These are phyloP conservation scores for Norana najaformis DNA, from an alignment of 2,888 invertebrate species.

Conservation along the genomic window DNA sequence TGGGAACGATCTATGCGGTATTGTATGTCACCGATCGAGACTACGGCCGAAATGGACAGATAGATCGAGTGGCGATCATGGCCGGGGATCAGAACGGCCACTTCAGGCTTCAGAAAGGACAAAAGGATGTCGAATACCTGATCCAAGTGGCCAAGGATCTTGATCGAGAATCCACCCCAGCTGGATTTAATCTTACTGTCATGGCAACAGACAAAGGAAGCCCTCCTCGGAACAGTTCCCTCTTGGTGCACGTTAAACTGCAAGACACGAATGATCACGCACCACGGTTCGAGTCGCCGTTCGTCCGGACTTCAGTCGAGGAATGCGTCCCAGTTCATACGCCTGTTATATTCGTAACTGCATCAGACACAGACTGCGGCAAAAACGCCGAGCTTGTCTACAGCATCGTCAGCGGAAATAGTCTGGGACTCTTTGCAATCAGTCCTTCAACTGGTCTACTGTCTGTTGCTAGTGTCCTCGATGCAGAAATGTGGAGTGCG, in stretches of 20 bases:
- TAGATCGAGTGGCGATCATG: slow-evolving; percentile 70
- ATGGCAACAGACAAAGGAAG: slow-evolving; percentile 80
- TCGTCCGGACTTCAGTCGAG: slow-evolving; percentile 83
- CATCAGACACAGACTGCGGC: slow-evolving; percentile 81
- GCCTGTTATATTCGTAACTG: slow-evolving; percentile 83
- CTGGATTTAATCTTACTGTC: slow-evolving; percentile 84
- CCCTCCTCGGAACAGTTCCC: slow-evolving; percentile 47
- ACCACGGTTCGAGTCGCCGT: slow-evolving; percentile 73
- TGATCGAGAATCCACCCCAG: slow-evolving; percentile 77
- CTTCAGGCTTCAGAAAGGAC: slow-evolving; percentile 71
- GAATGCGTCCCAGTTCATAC: slow-evolving; percentile 88
- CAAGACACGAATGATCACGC: slow-evolving; percentile 82
- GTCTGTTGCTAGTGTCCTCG: slow-evolving; percentile 76
- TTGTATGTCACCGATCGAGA: slow-evolving; percentile 83
- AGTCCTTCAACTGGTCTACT: slow-evolving; percentile 87
- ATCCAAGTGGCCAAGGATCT: slow-evolving; percentile 78
- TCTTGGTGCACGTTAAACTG: slow-evolving; percentile 77
- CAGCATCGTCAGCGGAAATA: slow-evolving; percentile 79
- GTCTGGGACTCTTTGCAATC: slow-evolving; percentile 82
- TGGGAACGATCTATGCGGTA: slow-evolving; percentile 81
- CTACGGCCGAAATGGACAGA: slow-evolving; percentile 80
- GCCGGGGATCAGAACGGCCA: slow-evolving; percentile 88
- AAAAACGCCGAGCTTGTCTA: slow-evolving; percentile 82
- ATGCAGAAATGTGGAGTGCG: slow-evolving; percentile 81
- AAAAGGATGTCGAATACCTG: slow-evolving; percentile 63